phyloP scores from a whole-genome alignment of 2,888 invertebrate species.

The Chrysotoxum bicinctum region DNA sequence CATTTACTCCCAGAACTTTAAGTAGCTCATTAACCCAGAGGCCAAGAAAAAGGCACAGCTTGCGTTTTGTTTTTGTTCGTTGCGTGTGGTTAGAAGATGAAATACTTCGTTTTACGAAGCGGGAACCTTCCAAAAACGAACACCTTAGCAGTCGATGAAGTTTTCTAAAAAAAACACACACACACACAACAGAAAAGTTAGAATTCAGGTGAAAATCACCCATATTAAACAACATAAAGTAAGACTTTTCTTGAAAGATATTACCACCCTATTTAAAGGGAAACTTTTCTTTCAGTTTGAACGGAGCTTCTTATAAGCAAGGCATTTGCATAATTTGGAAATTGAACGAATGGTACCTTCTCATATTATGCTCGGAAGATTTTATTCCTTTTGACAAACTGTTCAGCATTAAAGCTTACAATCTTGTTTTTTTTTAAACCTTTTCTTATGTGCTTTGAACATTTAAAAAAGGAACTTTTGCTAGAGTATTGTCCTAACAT shows the following conservation, averaged over 20 bases:
- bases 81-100: background rate
- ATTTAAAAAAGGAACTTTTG: too few relatives aligned
- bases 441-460: background rate
- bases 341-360: slow-evolving; percentile 32
- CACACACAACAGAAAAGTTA: slow-evolving; percentile 24
- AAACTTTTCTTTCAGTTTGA: slow-evolving; percentile 55
- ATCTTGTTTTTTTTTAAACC: background rate
- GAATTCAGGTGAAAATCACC: slow-evolving; percentile 50
- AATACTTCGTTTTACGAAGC: slow-evolving; percentile 2
- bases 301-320: slow-evolving; percentile 40
- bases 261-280: slow-evolving; percentile 60
- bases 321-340: slow-evolving; percentile 65
- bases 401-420: background rate
- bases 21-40: slow-evolving; percentile 32
- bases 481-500: too few relatives aligned
- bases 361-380: background rate
- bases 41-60: slow-evolving; percentile 23
- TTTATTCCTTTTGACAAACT: background rate
- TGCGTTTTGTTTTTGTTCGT: slow-evolving; percentile 2
- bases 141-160: slow-evolving; percentile 37
- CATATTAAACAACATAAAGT: slow-evolving; percentile 38
- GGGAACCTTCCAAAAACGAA: slow-evolving; percentile 17
- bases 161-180: slow-evolving; percentile 20
- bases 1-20: slow-evolving; percentile 32
- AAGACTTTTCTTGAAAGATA: slow-evolving; percentile 55